phyloP scores from a whole-genome alignment of 2,797 vertebrate species.

The Danio kyathit region DNA sequence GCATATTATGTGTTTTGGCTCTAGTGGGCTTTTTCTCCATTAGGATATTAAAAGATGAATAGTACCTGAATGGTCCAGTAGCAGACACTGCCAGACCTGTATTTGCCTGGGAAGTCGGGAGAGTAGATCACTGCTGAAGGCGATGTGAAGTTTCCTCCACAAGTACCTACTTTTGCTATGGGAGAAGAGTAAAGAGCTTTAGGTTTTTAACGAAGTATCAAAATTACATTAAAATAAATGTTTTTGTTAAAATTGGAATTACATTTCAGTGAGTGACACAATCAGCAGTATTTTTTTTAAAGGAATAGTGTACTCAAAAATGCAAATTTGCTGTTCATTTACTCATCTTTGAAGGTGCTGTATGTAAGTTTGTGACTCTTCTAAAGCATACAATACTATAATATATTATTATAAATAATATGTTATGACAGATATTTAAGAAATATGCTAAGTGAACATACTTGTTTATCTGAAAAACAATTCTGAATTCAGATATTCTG shows the following conservation, averaged over 20 bases:
- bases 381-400: no score
- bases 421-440: no score
- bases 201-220: neutral
- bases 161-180: conserved; percentile 91
- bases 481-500: no score
- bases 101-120: conserved; percentile 94
- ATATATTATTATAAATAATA: no score
- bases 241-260: neutral
- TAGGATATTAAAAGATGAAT: conserved; percentile 24
- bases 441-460: no score
- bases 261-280: neutral
- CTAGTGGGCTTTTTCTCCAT: neutral
- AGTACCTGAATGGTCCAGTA: conserved; percentile 91
- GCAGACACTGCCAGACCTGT: conserved; percentile 87
- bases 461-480: no score
- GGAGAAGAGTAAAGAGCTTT: conserved; percentile 43
- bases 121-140: conserved; percentile 91
- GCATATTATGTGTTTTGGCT: conserved; percentile 21
- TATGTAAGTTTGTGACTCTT: no score
- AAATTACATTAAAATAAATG: no score
- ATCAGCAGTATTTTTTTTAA: neutral
- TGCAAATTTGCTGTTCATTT: no score
- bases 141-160: conserved; percentile 92
- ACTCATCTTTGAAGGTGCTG: no score
- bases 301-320: no score